Conservation (phyloP, 1,140 invertebrate genomes). For the Odontomachus brunneus region DNA sequence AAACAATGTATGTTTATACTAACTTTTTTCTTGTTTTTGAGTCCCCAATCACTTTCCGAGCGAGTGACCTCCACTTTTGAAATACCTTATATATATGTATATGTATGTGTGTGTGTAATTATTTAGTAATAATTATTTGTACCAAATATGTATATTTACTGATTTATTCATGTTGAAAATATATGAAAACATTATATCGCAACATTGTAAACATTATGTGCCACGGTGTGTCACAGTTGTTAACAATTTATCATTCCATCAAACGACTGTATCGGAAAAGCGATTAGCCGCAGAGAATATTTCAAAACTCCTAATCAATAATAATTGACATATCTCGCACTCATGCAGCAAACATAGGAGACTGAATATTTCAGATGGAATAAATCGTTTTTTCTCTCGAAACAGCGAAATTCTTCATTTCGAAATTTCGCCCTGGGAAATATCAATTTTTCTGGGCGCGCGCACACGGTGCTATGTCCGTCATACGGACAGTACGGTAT, state of each 20-base stretch:
- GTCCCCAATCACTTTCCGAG: no score
- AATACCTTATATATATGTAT: no score
- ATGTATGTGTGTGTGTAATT: no score
- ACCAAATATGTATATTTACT: neutral
- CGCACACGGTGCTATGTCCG: neutral
- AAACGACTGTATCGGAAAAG: neutral
- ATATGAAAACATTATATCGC: neutral
- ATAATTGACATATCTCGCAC: no score
- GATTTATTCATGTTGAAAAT: conserved; percentile 5
- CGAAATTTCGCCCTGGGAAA: neutral
- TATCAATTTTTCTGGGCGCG: neutral
- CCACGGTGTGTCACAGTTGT: neutral
- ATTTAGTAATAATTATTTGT: conserved; percentile 30
- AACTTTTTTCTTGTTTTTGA: no score
- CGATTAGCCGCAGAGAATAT: neutral
- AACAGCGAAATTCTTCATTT: neutral
- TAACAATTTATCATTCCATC: conserved; percentile 6
- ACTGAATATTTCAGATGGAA: neutral
- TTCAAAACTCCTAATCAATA: neutral
- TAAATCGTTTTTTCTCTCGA: neutral
- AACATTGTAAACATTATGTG: neutral
- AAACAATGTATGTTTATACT: no score
- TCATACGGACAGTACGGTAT: neutral
- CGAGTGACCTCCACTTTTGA: no score
- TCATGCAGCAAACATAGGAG: neutral